Evolutionary conservation across 1,140 invertebrate genomes (phyloP).

Genomic region (Semibalanus balanoides): DNA sequence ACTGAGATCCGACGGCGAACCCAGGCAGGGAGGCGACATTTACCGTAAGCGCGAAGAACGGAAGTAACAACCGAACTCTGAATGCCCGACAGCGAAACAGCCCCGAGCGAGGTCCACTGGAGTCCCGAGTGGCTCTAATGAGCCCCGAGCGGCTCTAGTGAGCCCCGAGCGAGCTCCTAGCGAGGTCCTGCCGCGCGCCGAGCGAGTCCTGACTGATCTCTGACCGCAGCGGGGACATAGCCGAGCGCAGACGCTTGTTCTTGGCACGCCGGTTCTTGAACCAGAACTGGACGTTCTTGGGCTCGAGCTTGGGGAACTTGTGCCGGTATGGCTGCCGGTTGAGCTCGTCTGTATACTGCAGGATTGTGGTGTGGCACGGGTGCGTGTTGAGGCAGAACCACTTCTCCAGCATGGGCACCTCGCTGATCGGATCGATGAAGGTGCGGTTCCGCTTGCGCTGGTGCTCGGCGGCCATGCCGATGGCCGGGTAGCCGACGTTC

Average conservation of each 20-base stretch:
- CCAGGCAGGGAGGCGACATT: no score
- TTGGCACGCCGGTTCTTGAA: conserved; percentile 76
- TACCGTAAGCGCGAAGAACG: no score
- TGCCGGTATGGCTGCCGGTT: conserved; percentile 83
- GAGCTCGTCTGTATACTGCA: conserved; percentile 91
- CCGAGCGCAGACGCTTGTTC: conserved; percentile 46
- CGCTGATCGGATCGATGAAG: conserved; percentile 97
- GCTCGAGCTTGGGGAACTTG: conserved; percentile 89
- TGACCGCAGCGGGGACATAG: conserved; percentile 12
- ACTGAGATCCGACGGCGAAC: no score
- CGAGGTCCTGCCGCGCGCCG: no score
- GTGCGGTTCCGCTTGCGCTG: conserved; percentile 85
- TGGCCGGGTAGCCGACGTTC: conserved; percentile 20
- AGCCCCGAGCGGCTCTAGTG: no score
- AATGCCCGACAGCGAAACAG: no score
- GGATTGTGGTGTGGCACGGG: conserved; percentile 87
- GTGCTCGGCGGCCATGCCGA: conserved; percentile 40
- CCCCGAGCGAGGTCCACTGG: no score
- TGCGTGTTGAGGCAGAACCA: conserved; percentile 97
- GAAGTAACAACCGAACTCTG: no score
- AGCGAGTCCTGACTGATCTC: no score
- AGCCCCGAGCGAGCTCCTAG: no score
- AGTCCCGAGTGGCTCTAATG: no score
- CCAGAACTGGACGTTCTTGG: conserved; percentile 92
- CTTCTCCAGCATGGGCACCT: conserved; percentile 88